Conservation (phyloP, 2,113 vertebrate species). For the Rhabdornis inornatus region DNA sequence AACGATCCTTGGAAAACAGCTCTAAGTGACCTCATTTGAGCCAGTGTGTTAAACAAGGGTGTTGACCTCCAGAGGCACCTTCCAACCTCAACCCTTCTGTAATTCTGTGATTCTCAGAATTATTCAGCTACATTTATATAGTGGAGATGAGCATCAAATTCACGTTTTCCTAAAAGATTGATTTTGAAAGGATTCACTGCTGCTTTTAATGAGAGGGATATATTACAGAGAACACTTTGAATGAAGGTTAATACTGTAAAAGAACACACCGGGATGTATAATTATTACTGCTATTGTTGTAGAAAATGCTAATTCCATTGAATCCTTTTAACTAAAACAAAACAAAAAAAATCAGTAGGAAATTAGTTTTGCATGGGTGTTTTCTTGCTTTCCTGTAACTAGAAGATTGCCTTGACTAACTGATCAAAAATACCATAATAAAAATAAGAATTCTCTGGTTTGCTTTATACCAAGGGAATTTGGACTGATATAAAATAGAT, state of each 20-base stretch:
- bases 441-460: neutral
- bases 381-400: neutral
- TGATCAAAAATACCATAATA: neutral
- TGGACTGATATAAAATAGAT: neutral
- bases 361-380: neutral
- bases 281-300: neutral
- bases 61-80: neutral
- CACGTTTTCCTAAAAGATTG: neutral
- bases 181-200: neutral
- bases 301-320: neutral
- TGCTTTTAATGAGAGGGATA: neutral
- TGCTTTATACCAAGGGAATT: conserved; percentile 10
- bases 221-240: neutral
- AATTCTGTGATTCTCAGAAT: neutral
- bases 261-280: neutral
- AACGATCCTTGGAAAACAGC: neutral
- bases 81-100: neutral
- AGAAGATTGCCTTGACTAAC: neutral
- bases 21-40: neutral
- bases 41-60: fast-evolving
- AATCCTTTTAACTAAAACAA: neutral
- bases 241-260: neutral
- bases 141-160: neutral
- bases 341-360: neutral
- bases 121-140: neutral